These are phyloP conservation scores for Harpalus rufipes DNA, from an alignment of 2,888 invertebrate genomes.

Conservation along the genomic window DNA sequence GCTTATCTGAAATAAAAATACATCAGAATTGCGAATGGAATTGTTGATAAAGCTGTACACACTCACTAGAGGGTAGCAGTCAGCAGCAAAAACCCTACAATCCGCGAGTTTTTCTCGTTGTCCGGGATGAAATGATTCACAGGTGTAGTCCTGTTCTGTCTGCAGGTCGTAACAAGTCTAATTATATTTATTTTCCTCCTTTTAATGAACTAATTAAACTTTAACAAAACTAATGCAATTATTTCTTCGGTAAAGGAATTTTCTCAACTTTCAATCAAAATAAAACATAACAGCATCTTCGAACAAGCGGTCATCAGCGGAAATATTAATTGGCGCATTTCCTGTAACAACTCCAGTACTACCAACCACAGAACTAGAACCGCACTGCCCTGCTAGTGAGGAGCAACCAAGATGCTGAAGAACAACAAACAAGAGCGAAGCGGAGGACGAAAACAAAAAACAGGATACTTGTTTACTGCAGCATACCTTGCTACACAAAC, in stretches of 20 bases:
- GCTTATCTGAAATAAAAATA: background rate
- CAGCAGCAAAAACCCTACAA: background rate
- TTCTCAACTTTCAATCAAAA: conserved; percentile 53
- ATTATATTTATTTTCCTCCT: conserved; percentile 47
- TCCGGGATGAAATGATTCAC: conserved; percentile 1
- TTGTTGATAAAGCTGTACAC: background rate
- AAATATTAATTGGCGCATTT: conserved; percentile 53
- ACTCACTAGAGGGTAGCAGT: background rate
- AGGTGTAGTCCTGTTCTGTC: conserved; percentile 38
- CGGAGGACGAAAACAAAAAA: conserved; percentile 39
- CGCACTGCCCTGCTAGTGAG: background rate
- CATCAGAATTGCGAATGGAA: background rate
- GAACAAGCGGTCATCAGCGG: conserved; percentile 45
- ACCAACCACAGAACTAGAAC: conserved; percentile 25
- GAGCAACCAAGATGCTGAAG: background rate
- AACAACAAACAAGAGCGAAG: conserved; percentile 35
- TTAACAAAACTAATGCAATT: conserved; percentile 55
- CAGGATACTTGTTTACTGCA: conserved; percentile 35
- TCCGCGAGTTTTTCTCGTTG: background rate
- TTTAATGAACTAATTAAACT: conserved; percentile 54
- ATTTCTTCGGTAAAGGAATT: conserved; percentile 43
- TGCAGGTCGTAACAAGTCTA: conserved; percentile 32
- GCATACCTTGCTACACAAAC: conserved; percentile 21
- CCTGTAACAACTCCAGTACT: conserved; percentile 47
- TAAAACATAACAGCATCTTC: conserved; percentile 43